Conservation (phyloP, 2,113 vertebrate genomes). For the Macquaria ambigua region DNA sequence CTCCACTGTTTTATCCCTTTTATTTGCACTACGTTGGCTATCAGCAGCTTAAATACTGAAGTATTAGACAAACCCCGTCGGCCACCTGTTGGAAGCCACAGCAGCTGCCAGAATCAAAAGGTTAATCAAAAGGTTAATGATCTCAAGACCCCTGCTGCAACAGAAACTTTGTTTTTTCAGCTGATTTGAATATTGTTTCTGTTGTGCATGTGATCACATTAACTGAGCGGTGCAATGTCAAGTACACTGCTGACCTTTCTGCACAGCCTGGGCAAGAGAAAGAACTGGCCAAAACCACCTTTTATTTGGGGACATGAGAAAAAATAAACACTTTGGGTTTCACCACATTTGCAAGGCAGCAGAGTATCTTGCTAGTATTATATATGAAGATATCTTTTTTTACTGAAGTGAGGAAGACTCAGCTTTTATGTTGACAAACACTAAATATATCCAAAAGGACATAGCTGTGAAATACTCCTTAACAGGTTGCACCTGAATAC, state of each 20-base stretch:
- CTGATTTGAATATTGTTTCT: conserved; percentile 35
- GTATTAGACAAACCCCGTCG: conserved; percentile 13
- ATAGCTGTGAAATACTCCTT: neutral
- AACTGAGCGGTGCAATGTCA: neutral
- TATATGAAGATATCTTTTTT: neutral
- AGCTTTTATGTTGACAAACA: neutral
- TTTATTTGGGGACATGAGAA: neutral
- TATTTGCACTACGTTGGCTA: neutral
- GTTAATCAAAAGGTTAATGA: conserved; percentile 73
- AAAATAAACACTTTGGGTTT: neutral
- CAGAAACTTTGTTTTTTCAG: conserved; percentile 25
- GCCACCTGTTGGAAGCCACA: conserved; percentile 43
- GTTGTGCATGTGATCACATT: conserved; percentile 20
- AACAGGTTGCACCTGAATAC: conserved; percentile 1
- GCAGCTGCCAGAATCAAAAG: conserved; percentile 62
- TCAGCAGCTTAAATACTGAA: conserved; percentile 21
- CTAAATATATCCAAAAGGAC: neutral
- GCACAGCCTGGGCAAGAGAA: neutral
- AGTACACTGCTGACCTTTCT: conserved; percentile 46
- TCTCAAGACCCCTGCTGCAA: conserved; percentile 36
- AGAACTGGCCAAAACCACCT: neutral
- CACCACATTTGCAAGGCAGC: neutral
- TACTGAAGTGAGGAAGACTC: neutral
- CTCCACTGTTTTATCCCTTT: neutral
- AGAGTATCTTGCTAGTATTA: neutral